Base-by-base conservation (phyloP, 2,888 invertebrate species). In the Tetheella fluctuosa region DNA sequence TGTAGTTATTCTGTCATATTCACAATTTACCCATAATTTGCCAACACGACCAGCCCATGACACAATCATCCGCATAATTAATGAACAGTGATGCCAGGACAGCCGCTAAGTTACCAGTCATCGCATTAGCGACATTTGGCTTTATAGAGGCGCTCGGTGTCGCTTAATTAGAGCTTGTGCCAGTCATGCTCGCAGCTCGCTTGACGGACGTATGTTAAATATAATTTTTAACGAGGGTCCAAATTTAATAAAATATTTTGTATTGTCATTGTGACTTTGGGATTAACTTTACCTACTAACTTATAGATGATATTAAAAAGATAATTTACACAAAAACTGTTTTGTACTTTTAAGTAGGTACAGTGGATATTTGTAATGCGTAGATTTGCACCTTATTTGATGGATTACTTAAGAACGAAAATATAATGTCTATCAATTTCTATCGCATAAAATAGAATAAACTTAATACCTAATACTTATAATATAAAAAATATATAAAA, bases 121-220 rank as follows among this genome's bases (percentile, higher is more conserved):
- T 39, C 39, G 39, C 39, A 39, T 39, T n/a, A 39, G 39, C 4
- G n/a, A 39, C 39, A 39, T 39, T 39, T 39, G 39, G 39, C 7
- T 39, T n/a, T 39, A 39, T 48, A 48, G 20, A 48, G 48, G 54
- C 54, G 20, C 34, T 20, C 13, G 2, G 55, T 23, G 30, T 30
- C 54, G 20, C 20, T 25, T 34, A 37, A 55, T 55, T 55, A 55
- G 55, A 17, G 55, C 17, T 34, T 34, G 0, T 34, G 55, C 55
- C n/a, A 7, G 55, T 55, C 55, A 55, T 13, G 23, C 54, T 5
- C 54, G 55, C 55, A n/a, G n/a, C n/a, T n/a, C n/a, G n/a, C n/a
- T 54, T 34, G 54, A 54, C 4, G 34, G 30, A 30, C 54, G 54
- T 17, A 17, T 30, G 54, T 55, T 55, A 20, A 55, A 17, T 48